Conservation (phyloP, 2,113 vertebrate genomes). For the Aegotheles bennettii region DNA sequence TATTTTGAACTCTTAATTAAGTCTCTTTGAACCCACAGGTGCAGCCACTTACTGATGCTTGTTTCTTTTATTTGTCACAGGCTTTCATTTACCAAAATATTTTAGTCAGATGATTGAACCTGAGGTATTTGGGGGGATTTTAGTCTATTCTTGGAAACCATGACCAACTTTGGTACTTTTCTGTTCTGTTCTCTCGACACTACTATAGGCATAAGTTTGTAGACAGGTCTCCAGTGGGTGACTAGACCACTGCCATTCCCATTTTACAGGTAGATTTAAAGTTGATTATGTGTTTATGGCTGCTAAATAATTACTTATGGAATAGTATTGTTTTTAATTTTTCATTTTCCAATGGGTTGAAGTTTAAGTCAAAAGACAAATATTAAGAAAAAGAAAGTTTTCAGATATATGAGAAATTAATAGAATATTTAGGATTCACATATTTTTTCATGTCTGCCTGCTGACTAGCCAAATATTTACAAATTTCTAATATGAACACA, state of each 20-base stretch:
- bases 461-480: not conserved
- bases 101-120: not conserved
- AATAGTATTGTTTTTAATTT: not conserved
- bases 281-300: not conserved
- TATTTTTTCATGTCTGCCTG: not conserved
- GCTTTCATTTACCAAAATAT: constrained; percentile 28
- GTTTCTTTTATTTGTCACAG: constrained; percentile 41
- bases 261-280: not conserved
- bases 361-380: not conserved
- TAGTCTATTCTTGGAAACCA: not conserved
- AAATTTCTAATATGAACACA: not conserved
- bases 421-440: not conserved
- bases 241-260: not conserved
- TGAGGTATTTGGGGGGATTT: not conserved
- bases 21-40: constrained; percentile 50
- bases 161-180: not conserved
- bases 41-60: constrained; percentile 24
- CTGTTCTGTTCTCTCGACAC: not conserved
- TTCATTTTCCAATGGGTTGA: not conserved
- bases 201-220: not conserved
- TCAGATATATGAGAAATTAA: not conserved
- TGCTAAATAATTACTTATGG: not conserved
- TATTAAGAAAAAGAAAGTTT: not conserved
- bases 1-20: constrained; percentile 52
- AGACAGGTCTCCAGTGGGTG: not conserved